Evolutionary conservation across 1,140 invertebrate genomes (phyloP).

Genomic region (Meteorus sp.): DNA sequence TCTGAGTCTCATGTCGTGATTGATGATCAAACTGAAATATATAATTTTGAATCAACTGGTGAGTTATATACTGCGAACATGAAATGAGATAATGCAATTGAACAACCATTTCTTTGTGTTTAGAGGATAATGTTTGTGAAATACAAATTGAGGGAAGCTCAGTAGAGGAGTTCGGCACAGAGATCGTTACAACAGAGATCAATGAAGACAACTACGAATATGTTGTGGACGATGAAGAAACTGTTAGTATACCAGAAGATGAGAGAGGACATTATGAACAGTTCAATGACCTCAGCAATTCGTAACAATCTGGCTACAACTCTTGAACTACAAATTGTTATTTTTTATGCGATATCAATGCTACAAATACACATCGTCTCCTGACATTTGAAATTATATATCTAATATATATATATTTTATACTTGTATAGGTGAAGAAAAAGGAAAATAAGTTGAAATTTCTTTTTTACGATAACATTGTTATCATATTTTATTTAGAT

Average conservation of each 20-base stretch:
- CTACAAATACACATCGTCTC: neutral
- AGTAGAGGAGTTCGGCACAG: slow-evolving; percentile 58
- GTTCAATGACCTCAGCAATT: slow-evolving; percentile 34
- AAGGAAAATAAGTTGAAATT: slow-evolving; percentile 9
- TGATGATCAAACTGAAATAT: slow-evolving; percentile 41
- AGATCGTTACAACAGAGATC: slow-evolving; percentile 57
- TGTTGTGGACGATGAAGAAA: slow-evolving; percentile 51
- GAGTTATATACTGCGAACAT: slow-evolving; percentile 21
- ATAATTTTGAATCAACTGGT: slow-evolving; percentile 39
- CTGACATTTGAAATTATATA: slow-evolving; percentile 7
- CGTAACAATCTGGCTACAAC: slow-evolving; percentile 30
- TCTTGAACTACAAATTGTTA: neutral
- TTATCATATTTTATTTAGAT: slow-evolving; percentile 17
- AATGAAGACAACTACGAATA: slow-evolving; percentile 60
- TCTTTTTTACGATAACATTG: slow-evolving; percentile 14
- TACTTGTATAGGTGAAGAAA: slow-evolving; percentile 24
- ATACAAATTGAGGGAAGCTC: slow-evolving; percentile 32
- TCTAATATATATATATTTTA: slow-evolving; percentile 30
- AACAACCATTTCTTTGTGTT: slow-evolving; percentile 1
- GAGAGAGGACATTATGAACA: slow-evolving; percentile 32
- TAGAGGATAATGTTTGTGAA: slow-evolving; percentile 34
- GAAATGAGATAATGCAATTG: slow-evolving; percentile 1
- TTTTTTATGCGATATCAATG: neutral
- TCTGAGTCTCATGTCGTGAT: slow-evolving; percentile 36
- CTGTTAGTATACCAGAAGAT: slow-evolving; percentile 3